Evolutionary conservation across 2,888 invertebrate species (phyloP).

Genomic region (Luperina testacea): DNA sequence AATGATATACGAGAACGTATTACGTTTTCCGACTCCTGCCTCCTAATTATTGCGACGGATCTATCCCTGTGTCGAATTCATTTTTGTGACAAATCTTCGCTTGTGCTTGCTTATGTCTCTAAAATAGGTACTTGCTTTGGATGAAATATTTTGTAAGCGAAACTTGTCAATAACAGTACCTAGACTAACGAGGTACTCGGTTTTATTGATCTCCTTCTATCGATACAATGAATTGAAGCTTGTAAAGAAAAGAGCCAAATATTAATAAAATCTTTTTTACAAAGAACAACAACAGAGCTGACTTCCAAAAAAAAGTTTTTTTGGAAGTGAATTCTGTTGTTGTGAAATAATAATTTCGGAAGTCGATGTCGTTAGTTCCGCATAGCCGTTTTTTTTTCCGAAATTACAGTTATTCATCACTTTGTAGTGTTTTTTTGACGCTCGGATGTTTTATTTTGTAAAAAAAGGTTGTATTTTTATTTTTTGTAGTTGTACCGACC

Average conservation of each 20-base stretch:
- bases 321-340: no score
- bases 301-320: no score
- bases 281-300: not conserved
- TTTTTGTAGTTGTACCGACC: no score
- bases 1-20: conserved; percentile 24
- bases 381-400: no score
- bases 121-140: conserved; percentile 9
- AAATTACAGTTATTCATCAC: no score
- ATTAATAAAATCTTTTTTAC: not conserved
- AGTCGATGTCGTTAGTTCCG: no score
- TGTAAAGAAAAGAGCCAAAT: not conserved
- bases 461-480: no score
- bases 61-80: conserved; percentile 22
- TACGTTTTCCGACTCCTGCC: conserved; percentile 17
- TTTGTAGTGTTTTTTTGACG: no score
- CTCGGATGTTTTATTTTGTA: no score
- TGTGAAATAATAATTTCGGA: no score
- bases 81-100: conserved; percentile 26
- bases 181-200: not conserved
- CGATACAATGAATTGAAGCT: not conserved
- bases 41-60: conserved; percentile 44
- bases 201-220: not conserved
- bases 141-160: conserved; percentile 3
- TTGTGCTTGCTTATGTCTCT: conserved; percentile 16
- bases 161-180: not conserved